phyloP scores from a whole-genome alignment of 2,888 invertebrate genomes.

The Microchrysa polita region DNA sequence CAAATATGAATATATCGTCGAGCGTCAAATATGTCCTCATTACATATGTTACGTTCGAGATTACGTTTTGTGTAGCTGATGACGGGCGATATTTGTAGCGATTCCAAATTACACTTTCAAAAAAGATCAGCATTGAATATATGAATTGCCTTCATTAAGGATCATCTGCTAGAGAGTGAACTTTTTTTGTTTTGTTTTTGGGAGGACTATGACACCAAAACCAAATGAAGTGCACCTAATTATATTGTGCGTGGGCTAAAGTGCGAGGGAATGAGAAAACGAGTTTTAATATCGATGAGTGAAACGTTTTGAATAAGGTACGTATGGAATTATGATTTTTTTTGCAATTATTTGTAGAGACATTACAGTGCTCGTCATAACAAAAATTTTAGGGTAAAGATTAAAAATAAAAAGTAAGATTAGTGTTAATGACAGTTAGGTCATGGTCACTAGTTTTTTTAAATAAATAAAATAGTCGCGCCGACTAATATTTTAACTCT shows the following conservation, averaged over 20 bases:
- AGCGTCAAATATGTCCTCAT: neutral
- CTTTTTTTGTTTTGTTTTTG: neutral
- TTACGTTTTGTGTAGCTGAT: conserved; percentile 21
- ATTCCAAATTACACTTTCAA: conserved; percentile 8
- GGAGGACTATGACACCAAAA: conserved; percentile 11
- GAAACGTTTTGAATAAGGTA: neutral
- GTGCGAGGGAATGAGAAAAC: too few relatives aligned
- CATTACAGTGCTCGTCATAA: neutral
- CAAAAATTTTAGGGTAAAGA: too few relatives aligned
- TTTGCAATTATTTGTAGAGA: neutral
- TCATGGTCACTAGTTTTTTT: too few relatives aligned
- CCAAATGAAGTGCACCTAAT: neutral
- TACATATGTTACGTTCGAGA: conserved; percentile 1
- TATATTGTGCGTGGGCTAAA: neutral
- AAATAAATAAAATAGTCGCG: too few relatives aligned
- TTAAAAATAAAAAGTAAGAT: too few relatives aligned
- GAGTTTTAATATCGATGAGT: neutral
- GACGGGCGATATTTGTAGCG: conserved; percentile 35
- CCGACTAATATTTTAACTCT: too few relatives aligned
- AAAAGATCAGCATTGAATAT: conserved; percentile 15
- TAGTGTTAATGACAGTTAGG: too few relatives aligned
- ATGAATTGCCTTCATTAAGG: conserved; percentile 21
- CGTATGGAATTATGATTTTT: neutral
- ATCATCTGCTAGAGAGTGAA: conserved; percentile 2
- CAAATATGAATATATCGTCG: neutral